Evolutionary conservation across 1,140 invertebrate genomes (phyloP), one percentile per base, ranked within the genome.

Genomic region (Listronotus bonariensis): DNA sequence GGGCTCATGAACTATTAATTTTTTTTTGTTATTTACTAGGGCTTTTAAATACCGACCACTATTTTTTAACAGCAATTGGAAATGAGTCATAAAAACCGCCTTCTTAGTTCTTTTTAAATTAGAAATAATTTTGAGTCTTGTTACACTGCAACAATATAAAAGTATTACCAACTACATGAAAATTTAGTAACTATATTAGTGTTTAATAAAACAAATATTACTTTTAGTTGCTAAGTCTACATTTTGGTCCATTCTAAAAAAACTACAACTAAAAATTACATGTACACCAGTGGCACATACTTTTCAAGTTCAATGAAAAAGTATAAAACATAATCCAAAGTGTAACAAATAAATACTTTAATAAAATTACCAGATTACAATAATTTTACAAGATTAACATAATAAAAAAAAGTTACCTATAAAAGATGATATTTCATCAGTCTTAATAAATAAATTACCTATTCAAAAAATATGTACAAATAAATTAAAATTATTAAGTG

Each of bases 381-480:
- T 41, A 54, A 54, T 4, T 49, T 54, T 54, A 54, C 48, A 64
- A n/a, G 34, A 36, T 36, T 36, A 36, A 36, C 34, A 36, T 36
- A 36, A 64, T 68, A 65, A 65, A 60, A 65, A 57, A 34, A 46
- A 40, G 34, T 60, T 62, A 55, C 42, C 59, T 68, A 51, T 66
- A 56, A 64, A 68, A 64, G 70, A 74, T 74, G 72, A 72, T 66
- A 54, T 58, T 57, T 74, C 72, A 74, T 74, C 72, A 74, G 72
- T 74, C 72, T 74, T 74, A 74, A 65, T 65, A 65, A 74, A 74
- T 74, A 74, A 74, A 74, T 74, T 74, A 72, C 70, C 68, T 74
- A 74, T 65, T 9, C 38, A 64, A 67, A 61, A 63, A 71, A 68
- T 70, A 68, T 72, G 42, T 68, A 70, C 68, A 73, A 73, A 68